Base-by-base conservation (phyloP, 2,797 vertebrate species). In the Taeniopygia guttata region DNA sequence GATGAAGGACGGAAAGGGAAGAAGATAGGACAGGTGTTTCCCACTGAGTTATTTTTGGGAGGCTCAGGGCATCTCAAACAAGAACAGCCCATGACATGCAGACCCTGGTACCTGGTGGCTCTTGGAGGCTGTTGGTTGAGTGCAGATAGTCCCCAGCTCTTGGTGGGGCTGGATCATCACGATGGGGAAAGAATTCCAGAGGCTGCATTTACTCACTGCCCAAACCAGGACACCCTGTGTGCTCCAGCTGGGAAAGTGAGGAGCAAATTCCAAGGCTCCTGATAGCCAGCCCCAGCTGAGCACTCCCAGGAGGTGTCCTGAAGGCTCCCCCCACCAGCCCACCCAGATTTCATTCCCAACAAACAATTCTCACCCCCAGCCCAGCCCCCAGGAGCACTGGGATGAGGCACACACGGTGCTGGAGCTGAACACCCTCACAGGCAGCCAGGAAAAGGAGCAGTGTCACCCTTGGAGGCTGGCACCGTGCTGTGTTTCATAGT, bases 331-430 rank as follows among this genome's bases (percentile, higher is more conserved):
- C 32, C 2, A 0, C 0, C 7, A 70, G 13, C 34, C 54, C 64
- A 63, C 10, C 1, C 4, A 19, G 21, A 21, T 7, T 38, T 70
- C 40, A 8, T 4, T 14, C 40, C 64, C 7, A 7, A 7, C 1
- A 1, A 46, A 15, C 13, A 8, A 7, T 45, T 62, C 72, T 68
- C 29, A 45, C 3, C 27, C 34, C 38, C 2, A 1, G 0, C 16
- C 25, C 67, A 40, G 26, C 15, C 34, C 13, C 51, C 7, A 9
- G 73, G 34, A 54, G 26, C 73, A 3, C 38, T 1, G 13, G 36
- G 25, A 29, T 5, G 16, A 12, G 42, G 51, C 40, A 9, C 7
- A 5, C 0, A 1, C 1, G 0, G 40, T 11, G 59, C 84, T 5
- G 68, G 60, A 60, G 76, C 67, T 17, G 60, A 70, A 54, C 81